phyloP scores from a whole-genome alignment of 2,888 invertebrate species.

The Dimorphilus gyrociliatus region DNA sequence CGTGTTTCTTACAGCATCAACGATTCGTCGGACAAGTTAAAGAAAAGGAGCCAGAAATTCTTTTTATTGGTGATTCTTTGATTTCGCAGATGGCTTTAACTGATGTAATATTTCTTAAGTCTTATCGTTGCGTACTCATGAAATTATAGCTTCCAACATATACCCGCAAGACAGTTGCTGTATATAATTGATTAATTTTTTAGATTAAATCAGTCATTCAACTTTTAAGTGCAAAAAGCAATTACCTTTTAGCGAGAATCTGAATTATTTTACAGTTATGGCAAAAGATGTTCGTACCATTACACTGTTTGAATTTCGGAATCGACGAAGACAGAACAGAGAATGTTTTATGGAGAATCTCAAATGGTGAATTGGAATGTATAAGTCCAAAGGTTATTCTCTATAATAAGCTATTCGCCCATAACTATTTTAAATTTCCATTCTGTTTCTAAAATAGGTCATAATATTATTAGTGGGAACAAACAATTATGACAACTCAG shows the following conservation, averaged over 20 bases:
- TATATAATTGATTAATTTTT: too few species aligned
- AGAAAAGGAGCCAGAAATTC: slow-evolving; percentile 77
- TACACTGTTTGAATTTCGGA: slow-evolving; percentile 79
- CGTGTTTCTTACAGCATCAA: slow-evolving; percentile 56
- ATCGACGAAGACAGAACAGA: slow-evolving; percentile 72
- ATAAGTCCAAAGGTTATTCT: slow-evolving; percentile 58
- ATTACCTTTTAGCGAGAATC: neutral
- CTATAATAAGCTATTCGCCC: neutral
- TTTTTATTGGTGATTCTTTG: slow-evolving; percentile 76
- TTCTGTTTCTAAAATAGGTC: too few species aligned
- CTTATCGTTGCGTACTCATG: neutral
- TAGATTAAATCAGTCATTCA: neutral
- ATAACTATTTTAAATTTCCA: too few species aligned
- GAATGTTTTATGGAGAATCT: slow-evolving; percentile 72
- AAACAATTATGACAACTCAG: slow-evolving; percentile 61
- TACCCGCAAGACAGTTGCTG: too few species aligned
- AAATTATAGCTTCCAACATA: neutral
- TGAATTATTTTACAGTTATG: slow-evolving; percentile 52
- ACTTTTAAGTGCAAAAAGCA: neutral
- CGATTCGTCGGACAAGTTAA: slow-evolving; percentile 65
- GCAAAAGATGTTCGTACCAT: slow-evolving; percentile 73
- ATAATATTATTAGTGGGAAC: slow-evolving; percentile 73
- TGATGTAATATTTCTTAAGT: too few species aligned
- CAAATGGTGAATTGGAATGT: slow-evolving; percentile 73
- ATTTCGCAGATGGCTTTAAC: slow-evolving; percentile 64